These are phyloP conservation scores for Hylaea fasciaria DNA, from an alignment of 2,888 invertebrate species.

Conservation along the genomic window DNA sequence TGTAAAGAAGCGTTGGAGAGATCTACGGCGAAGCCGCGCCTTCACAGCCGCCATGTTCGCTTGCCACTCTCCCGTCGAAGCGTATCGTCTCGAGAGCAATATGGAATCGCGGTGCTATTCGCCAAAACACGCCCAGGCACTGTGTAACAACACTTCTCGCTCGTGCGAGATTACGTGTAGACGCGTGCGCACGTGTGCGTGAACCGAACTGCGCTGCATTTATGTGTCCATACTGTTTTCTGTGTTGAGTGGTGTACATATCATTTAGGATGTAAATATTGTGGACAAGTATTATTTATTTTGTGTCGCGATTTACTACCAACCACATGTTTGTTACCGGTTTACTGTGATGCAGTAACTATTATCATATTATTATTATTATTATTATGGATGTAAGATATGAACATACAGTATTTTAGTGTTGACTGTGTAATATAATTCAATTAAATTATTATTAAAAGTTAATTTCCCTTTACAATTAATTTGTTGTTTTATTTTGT, in stretches of 20 bases:
- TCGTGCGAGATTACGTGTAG: conserved; percentile 22
- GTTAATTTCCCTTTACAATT: conserved; percentile 65
- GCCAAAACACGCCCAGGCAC: conserved; percentile 17
- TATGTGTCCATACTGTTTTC: conserved; percentile 26
- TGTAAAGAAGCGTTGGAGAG: no score
- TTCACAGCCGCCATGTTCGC: no score
- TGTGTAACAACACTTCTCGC: conserved; percentile 32
- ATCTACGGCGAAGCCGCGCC: no score
- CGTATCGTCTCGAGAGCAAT: conserved; percentile 10
- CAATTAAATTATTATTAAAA: conserved; percentile 83
- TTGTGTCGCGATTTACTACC: conserved; percentile 34
- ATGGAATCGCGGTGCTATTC: conserved; percentile 18
- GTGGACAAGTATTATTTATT: conserved; percentile 76
- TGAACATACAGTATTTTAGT: conserved; percentile 81
- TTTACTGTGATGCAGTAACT: conserved; percentile 76
- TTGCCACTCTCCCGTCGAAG: conserved; percentile 13
- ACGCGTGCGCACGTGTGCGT: conserved; percentile 28
- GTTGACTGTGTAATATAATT: conserved; percentile 82
- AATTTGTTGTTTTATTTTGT: conserved; percentile 47
- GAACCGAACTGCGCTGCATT: conserved; percentile 10
- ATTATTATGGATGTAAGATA: conserved; percentile 66
- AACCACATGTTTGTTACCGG: conserved; percentile 52
- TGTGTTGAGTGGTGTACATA: conserved; percentile 72
- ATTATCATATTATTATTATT: conserved; percentile 39
- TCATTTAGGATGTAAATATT: conserved; percentile 79